Conservation (phyloP, 2,888 invertebrate species). For the Gastrophysa polygoni region DNA sequence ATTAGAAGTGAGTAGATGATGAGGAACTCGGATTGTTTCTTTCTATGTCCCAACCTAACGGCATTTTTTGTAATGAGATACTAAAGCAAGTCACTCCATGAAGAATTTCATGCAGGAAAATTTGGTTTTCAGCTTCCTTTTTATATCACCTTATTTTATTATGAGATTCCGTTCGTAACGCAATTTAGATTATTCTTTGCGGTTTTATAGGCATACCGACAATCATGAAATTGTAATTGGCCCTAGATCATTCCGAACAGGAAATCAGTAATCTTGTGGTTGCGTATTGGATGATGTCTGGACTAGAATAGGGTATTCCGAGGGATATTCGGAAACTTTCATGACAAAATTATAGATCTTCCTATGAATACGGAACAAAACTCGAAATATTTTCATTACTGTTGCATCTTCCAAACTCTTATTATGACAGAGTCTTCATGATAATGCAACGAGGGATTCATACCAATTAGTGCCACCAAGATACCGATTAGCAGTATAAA, state of each 20-base stretch:
- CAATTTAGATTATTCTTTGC: constrained; percentile 45
- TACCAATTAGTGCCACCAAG: no score
- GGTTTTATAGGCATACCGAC: constrained; percentile 40
- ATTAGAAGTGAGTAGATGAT: no score
- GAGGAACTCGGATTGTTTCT: background rate
- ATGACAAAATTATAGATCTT: no score
- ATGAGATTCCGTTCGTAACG: constrained; percentile 35
- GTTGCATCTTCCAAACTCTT: no score
- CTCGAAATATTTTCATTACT: no score
- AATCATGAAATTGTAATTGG: constrained; percentile 42
- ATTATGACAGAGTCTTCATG: no score
- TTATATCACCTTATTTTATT: constrained; percentile 25
- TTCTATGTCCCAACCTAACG: background rate
- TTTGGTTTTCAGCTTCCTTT: constrained; percentile 20
- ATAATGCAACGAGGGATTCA: no score
- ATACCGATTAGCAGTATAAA: no score
- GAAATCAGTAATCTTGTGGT: constrained; percentile 46
- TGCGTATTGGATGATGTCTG: constrained; percentile 7
- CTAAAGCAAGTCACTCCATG: constrained; percentile 1
- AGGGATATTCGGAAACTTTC: background rate
- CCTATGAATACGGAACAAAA: no score
- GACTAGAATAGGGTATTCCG: no score
- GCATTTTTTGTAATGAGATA: background rate
- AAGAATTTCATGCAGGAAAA: constrained; percentile 10
- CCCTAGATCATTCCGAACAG: constrained; percentile 44